Evolutionary conservation across 2,888 invertebrate genomes (phyloP), one percentile per base, ranked within the genome.

Genomic region (Encarsia formosa): DNA sequence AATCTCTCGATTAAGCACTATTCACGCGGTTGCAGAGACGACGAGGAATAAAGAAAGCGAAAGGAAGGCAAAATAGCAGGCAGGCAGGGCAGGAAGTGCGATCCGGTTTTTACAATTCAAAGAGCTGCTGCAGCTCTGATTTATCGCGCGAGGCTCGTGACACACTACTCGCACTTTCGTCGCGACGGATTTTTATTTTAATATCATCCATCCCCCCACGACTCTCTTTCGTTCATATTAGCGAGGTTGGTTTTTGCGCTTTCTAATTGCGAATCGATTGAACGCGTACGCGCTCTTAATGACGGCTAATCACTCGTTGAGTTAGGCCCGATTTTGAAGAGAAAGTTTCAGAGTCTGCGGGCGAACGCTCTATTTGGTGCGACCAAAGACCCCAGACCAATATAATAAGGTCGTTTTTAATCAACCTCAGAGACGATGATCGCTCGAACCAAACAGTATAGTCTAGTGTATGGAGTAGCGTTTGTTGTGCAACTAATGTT

Each of bases 31-130:
- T 19, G 32, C 15, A 22, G 26, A 35, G 13, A 15, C 19, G 34
- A 40, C 32, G 34, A 19, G 35, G 40, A 50, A 38, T 31, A 20
- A 39, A 24, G n/a, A 44, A 45, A 45, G n/a, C 5, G 32, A 15
- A 32, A 32, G n/a, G n/a, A 40, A 45, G 26, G 9, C 18, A 38
- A 22, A 43, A 23, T 18, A 22, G 38, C 23, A 29, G 5, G 47
- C 16, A n/a, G 37, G 2, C 18, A 11, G 29, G 40, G 41, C 51
- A 45, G 51, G 51, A 51, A 51, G 45, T 51, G 35, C 40, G 35
- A 46, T 22, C 45, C 46, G 35, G 40, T 52, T 52, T 47, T 46
- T 42, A 37, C 37, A 44, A 44, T 37, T 20, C 34, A 19, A 16
- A 19, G 41, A 4, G 22, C 15, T 20, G 35, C 37, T 24, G 37